A percentile compares a stretch with the other conserved stretches of the same genome.
Conservation (phyloP, 2,113 vertebrate genomes). For the Cariama cristata region DNA sequence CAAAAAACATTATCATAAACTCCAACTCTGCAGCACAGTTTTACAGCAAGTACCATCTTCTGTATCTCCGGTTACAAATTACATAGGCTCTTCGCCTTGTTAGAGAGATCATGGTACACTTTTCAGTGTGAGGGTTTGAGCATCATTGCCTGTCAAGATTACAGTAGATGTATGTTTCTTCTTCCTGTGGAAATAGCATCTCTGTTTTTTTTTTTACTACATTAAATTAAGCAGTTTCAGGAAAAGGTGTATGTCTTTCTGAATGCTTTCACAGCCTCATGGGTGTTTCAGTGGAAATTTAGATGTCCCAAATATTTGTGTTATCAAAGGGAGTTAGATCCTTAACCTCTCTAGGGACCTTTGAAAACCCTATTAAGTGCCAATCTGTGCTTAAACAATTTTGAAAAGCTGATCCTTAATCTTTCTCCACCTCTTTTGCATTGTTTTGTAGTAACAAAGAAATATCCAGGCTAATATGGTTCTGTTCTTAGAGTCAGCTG, state of each 20-base stretch:
- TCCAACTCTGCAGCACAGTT: background rate
- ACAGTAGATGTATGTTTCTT: background rate
- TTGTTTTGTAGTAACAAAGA: background rate
- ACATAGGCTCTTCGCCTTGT: background rate
- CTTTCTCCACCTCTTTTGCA: fast-evolving
- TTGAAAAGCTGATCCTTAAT: background rate
- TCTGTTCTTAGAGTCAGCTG: background rate
- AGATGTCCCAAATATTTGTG: background rate
- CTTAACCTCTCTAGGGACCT: background rate
- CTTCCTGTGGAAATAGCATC: background rate
- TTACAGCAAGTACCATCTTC: background rate
- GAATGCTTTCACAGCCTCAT: background rate
- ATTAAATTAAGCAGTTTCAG: background rate
- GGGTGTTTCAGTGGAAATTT: background rate
- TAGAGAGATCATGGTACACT: background rate
- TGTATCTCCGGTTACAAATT: background rate
- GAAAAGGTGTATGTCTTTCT: background rate
- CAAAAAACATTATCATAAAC: background rate
- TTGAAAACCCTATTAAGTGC: background rate
- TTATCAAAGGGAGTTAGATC: background rate
- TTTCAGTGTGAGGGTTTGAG: background rate
- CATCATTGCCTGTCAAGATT: background rate
- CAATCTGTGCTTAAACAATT: background rate
- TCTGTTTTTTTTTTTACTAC: background rate
- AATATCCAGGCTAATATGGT: background rate